Base-by-base conservation (phyloP, 2,113 vertebrate species). In the Laterallus jamaicensis region DNA sequence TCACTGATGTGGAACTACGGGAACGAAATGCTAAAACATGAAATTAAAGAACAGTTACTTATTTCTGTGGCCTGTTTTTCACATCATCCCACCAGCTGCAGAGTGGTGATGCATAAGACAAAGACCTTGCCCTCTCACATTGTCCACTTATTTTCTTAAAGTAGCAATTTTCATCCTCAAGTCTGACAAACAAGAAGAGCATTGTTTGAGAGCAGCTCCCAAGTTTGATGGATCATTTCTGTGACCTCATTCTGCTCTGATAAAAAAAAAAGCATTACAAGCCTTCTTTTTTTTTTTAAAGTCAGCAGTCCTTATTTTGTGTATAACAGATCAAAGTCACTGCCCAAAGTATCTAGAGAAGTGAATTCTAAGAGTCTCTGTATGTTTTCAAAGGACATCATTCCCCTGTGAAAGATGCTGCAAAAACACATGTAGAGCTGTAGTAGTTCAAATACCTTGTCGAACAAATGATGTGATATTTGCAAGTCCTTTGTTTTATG, bases 161-260 rank as follows among this genome's bases (percentile, higher is more conserved):
- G 74, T 20, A 93, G 89, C 62, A 40, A 66, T 91, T 86, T 93
- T 90, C 18, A 6, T 64, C 60, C 77, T 68, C 19, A 62, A 76
- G 40, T 13, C n/a, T 70, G 37, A 64, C 77, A 95, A 88, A 97
- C 90, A 96, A 96, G 55, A 91, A 86, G 20, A 11, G 74, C 77
- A 92, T 91, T 97, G 90, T 96, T 69, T 90, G 32, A 89, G 49
- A 66, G 58, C 28, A 86, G 77, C 37, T 91, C 40, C 63, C 40
- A 39, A 24, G 77, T 82, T 71, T 92, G 86, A 87, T 29, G 37
- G 87, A 82, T 83, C 60, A 52, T 76, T 94, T 67, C 58, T 37
- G 37, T 93, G 92, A 96, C 67, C 93, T 89, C 70, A 82, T 89
- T 89, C 74, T 91, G 35, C 73, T 90, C 49, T n/a, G 40, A 35